These are phyloP conservation scores for Dioctria linearis DNA, from an alignment of 2,888 invertebrate species.

Conservation along the genomic window DNA sequence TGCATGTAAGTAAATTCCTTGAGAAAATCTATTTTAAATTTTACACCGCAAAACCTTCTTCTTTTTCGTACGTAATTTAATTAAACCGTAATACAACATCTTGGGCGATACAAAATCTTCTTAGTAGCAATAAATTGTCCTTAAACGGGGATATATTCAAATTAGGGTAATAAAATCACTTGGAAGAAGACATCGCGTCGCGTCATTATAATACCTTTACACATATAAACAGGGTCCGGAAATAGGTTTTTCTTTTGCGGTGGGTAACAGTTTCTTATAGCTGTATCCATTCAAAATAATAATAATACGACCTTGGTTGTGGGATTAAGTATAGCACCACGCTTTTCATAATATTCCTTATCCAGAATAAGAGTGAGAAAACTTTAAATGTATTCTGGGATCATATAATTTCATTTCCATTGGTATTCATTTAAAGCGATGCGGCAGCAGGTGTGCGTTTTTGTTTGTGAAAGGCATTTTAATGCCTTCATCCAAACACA, in stretches of 20 bases:
- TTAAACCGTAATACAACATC: constrained; percentile 5
- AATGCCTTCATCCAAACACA: not conserved
- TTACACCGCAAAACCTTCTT: too few relatives aligned
- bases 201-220: not conserved
- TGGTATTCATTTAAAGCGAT: too few relatives aligned
- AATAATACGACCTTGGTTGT: not conserved
- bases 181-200: not conserved
- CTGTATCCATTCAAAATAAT: constrained; percentile 15
- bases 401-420: too few relatives aligned
- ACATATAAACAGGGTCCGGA: not conserved
- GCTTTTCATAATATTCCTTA: too few relatives aligned
- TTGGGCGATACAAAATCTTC: not conserved
- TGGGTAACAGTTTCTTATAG: not conserved
- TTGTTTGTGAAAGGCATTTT: too few relatives aligned
- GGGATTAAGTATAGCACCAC: too few relatives aligned
- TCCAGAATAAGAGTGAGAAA: too few relatives aligned
- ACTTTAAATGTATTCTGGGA: too few relatives aligned
- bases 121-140: constrained; percentile 18
- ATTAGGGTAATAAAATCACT: constrained; percentile 22
- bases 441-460: too few relatives aligned
- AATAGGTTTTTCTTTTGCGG: not conserved
- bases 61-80: not conserved
- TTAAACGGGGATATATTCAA: constrained; percentile 24
- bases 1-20: too few relatives aligned
- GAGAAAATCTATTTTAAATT: too few relatives aligned